Evolutionary conservation across 64 coral and sea anemone species (phyloP).

Genomic region (Montipora foliosa): DNA sequence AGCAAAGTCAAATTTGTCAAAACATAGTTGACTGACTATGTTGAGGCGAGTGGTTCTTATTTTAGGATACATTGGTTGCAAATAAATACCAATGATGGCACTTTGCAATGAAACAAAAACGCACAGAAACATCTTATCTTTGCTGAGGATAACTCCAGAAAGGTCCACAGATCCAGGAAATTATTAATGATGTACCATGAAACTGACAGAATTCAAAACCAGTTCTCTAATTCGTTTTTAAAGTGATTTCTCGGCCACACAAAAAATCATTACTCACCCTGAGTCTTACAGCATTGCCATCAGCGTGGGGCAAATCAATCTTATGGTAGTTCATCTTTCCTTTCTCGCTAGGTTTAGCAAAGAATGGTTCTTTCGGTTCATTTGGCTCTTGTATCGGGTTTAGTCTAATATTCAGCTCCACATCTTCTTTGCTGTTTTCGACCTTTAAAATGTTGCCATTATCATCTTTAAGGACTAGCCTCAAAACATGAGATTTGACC

Average conservation of each 20-base stretch:
- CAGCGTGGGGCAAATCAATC: neutral
- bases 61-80: too few species aligned
- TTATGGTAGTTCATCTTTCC: constrained; percentile 73
- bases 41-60: too few species aligned
- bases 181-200: too few species aligned
- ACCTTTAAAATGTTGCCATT: constrained; percentile 15
- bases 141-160: too few species aligned
- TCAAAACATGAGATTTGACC: constrained; percentile 54
- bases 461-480: constrained; percentile 72
- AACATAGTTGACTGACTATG: too few species aligned
- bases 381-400: neutral
- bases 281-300: constrained; percentile 21
- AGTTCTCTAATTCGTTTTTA: too few species aligned
- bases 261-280: neutral
- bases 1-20: too few species aligned
- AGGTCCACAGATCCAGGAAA: too few species aligned
- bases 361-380: constrained; percentile 30
- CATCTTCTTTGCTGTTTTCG: constrained; percentile 39
- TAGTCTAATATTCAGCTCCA: constrained; percentile 57
- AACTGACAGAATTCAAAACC: too few species aligned
- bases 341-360: constrained; percentile 68
- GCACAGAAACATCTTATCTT: too few species aligned
- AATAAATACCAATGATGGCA: too few species aligned
- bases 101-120: too few species aligned
- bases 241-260: neutral